These are phyloP conservation scores for Isurus oxyrinchus DNA, from an alignment of 2,113 vertebrate genomes.

Conservation along the genomic window DNA sequence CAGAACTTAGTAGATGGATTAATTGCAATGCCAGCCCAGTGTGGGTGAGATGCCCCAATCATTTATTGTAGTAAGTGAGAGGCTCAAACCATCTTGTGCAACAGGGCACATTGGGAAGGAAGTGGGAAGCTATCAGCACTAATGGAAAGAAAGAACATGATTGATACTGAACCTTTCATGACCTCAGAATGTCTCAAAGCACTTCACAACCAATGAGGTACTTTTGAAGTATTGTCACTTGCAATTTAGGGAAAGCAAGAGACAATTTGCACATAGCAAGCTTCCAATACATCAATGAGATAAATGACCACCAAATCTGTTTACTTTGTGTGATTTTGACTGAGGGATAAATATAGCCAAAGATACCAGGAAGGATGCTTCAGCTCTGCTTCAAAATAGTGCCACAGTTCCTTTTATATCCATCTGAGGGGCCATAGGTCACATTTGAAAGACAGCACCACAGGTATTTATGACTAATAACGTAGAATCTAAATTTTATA, in stretches of 20 bases:
- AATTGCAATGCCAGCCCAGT: not conserved
- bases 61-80: not conserved
- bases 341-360: not conserved
- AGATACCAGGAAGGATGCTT: not conserved
- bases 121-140: not conserved
- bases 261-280: not conserved
- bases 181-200: not conserved
- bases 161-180: not conserved
- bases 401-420: not conserved
- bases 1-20: not conserved
- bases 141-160: not conserved
- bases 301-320: too few species aligned
- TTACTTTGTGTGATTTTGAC: not conserved
- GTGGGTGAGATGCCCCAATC: not conserved
- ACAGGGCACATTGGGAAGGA: not conserved
- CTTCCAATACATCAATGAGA: not conserved
- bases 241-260: not conserved
- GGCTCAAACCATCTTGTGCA: not conserved
- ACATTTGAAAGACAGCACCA: not conserved
- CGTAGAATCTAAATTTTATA: not conserved
- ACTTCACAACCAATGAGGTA: not conserved
- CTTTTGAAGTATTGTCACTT: not conserved
- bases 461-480: not conserved
- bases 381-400: not conserved
- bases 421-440: not conserved